Evolutionary conservation across 2,113 vertebrate genomes (phyloP).

Genomic region (Eulemur rufifrons): DNA sequence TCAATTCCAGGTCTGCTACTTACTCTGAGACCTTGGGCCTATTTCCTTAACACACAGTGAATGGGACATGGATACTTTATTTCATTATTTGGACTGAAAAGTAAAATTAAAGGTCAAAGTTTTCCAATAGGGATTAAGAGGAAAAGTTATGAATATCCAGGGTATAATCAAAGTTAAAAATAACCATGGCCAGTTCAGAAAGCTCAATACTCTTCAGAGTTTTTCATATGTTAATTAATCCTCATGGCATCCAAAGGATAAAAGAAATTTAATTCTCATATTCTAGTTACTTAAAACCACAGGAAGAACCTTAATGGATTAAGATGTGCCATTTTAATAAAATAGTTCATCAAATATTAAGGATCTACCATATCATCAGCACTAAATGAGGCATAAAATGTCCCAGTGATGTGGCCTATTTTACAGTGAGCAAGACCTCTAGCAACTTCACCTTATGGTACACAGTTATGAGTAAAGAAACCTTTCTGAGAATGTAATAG

Average conservation of each 20-base stretch:
- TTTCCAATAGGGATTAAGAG: background rate
- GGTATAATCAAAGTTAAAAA: constrained; percentile 37
- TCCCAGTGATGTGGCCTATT: background rate
- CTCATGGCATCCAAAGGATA: background rate
- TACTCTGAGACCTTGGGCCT: background rate
- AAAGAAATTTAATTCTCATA: constrained; percentile 35
- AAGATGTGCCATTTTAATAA: background rate
- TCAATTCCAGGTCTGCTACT: background rate
- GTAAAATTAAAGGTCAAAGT: constrained; percentile 29
- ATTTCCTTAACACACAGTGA: background rate
- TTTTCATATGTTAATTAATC: constrained; percentile 57
- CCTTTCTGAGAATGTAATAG: background rate
- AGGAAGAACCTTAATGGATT: constrained; percentile 13
- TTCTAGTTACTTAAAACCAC: constrained; percentile 25
- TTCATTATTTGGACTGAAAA: constrained; percentile 20
- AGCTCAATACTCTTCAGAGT: constrained; percentile 29
- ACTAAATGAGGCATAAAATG: background rate
- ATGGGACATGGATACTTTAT: background rate
- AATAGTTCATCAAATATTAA: constrained; percentile 15
- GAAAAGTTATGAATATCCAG: constrained; percentile 31
- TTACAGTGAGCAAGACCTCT: background rate
- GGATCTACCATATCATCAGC: background rate
- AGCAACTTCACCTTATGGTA: background rate
- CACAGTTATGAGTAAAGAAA: background rate
- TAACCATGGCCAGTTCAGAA: background rate